phyloP scores from a whole-genome alignment of 2,888 invertebrate species.

The Elegia similella region DNA sequence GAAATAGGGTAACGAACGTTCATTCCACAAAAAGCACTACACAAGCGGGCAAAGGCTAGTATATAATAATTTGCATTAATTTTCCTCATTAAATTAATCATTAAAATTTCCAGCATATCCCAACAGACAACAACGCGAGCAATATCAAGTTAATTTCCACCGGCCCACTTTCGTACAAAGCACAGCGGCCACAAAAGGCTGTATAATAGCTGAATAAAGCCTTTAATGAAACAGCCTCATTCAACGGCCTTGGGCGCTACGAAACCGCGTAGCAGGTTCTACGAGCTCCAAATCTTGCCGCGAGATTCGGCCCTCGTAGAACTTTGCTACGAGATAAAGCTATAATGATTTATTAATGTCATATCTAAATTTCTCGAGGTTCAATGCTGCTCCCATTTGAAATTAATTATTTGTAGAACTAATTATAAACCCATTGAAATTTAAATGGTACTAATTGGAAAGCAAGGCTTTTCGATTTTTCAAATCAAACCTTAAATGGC shows the following conservation, averaged over 20 bases:
- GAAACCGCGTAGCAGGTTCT: constrained; percentile 40
- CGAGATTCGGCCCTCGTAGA: background rate
- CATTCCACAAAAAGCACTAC: no score
- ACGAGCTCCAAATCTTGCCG: constrained; percentile 23
- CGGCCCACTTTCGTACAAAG: constrained; percentile 65
- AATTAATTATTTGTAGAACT: no score
- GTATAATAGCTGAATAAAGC: constrained; percentile 54
- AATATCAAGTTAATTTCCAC: constrained; percentile 45
- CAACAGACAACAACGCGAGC: background rate
- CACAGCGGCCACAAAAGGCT: constrained; percentile 52
- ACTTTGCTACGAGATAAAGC: background rate
- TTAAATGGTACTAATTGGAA: no score
- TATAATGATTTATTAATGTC: no score
- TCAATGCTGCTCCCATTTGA: no score
- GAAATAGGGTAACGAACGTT: no score
- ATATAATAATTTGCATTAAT: no score
- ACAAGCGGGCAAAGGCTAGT: no score
- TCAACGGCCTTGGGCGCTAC: constrained; percentile 51
- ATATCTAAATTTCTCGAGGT: no score
- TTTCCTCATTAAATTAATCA: background rate
- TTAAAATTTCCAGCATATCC: background rate
- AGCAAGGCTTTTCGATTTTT: no score
- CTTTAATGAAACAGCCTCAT: constrained; percentile 47
- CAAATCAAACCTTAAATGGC: no score
- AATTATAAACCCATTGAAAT: no score